Conservation (phyloP, 2,113 vertebrate species). For the Narcine bancroftii region DNA sequence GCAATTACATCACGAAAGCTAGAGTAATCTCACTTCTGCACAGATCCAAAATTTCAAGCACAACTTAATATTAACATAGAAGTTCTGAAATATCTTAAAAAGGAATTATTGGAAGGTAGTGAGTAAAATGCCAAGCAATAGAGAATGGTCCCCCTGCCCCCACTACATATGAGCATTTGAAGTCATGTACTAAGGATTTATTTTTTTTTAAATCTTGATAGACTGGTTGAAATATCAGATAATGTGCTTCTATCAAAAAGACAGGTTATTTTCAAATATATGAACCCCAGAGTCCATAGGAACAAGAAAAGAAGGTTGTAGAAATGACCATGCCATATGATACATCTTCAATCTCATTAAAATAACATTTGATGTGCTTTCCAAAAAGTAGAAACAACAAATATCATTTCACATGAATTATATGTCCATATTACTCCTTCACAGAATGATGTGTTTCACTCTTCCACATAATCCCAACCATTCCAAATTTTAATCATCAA, state of each 20-base stretch:
- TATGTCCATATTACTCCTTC: not conserved
- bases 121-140: not conserved
- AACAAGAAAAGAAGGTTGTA: not conserved
- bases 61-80: not conserved
- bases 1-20: not conserved
- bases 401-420: not conserved
- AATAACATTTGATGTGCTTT: not conserved
- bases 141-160: not conserved
- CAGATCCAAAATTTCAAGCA: not conserved
- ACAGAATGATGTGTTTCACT: not conserved
- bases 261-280: not conserved
- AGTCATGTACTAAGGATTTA: not conserved
- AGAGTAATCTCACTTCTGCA: not conserved
- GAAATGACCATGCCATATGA: not conserved
- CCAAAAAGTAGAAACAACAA: not conserved
- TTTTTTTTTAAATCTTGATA: not conserved
- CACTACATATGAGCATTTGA: not conserved
- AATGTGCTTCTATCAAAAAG: not conserved
- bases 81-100: not conserved
- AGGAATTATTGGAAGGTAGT: not conserved
- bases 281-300: not conserved
- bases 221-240: not conserved
- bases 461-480: not conserved
- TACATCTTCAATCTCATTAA: not conserved
- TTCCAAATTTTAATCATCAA: not conserved